These are phyloP conservation scores for Sebastes kiyomatsui DNA, from an alignment of 2,797 vertebrate genomes.

Conservation along the genomic window DNA sequence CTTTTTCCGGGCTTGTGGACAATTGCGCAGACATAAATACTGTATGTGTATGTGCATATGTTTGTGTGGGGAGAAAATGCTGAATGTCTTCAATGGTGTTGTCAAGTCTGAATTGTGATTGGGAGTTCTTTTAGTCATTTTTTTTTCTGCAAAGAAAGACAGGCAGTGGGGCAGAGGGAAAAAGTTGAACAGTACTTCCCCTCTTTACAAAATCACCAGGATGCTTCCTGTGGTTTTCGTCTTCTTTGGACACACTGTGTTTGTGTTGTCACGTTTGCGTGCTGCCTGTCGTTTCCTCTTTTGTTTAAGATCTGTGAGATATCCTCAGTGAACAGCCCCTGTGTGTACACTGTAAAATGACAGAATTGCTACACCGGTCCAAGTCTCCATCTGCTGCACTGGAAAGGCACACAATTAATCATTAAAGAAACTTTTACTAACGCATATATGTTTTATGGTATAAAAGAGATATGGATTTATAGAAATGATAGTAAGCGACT, in stretches of 20 bases:
- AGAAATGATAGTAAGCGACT: neutral
- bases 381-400: neutral
- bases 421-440: neutral
- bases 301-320: conserved; percentile 37
- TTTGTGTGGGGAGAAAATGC: neutral
- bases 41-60: neutral
- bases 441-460: neutral
- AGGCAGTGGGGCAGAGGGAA: neutral
- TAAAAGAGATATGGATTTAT: neutral
- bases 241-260: conserved; percentile 6
- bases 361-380: neutral
- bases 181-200: conserved; percentile 35
- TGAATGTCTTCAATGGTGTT: conserved; percentile 10
- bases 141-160: neutral
- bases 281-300: conserved; percentile 27
- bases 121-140: neutral
- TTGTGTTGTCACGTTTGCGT: conserved; percentile 1
- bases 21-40: neutral
- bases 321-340: conserved; percentile 15
- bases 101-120: conserved; percentile 19
- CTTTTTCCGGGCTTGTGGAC: conserved; percentile 26
- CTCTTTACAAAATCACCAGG: conserved; percentile 41
- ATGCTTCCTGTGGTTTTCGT: conserved; percentile 32
- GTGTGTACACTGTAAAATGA: conserved; percentile 17
- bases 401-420: neutral